phyloP scores from a whole-genome alignment of 2,888 invertebrate species.

The Rotaria socialis region DNA sequence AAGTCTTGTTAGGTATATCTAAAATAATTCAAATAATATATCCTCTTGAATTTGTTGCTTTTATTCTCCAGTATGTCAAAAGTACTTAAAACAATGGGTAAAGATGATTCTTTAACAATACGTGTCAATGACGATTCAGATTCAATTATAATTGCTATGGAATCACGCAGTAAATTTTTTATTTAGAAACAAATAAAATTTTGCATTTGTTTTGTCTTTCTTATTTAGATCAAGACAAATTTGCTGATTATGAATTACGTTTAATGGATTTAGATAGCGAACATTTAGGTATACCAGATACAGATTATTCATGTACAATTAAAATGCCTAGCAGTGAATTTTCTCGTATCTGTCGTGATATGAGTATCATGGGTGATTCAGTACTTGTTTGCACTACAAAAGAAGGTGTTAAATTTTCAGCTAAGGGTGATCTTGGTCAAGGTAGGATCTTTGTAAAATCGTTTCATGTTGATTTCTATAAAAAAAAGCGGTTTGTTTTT shows the following conservation, averaged over 20 bases:
- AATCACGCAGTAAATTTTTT: conserved; percentile 69
- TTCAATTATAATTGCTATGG: conserved; percentile 89
- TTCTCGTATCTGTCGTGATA: conserved; percentile 89
- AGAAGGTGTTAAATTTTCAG: conserved; percentile 89
- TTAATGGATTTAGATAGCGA: conserved; percentile 97
- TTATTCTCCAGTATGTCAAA: conserved; percentile 72
- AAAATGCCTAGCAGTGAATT: conserved; percentile 91
- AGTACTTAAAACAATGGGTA: conserved; percentile 86
- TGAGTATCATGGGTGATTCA: conserved; percentile 96
- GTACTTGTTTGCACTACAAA: conserved; percentile 93
- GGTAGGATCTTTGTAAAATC: conserved; percentile 53
- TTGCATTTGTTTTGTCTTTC: background rate
- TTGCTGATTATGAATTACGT: conserved; percentile 96
- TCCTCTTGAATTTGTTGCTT: no score
- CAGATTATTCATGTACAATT: conserved; percentile 90
- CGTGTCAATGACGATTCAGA: conserved; percentile 94
- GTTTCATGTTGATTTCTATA: no score
- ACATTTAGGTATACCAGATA: conserved; percentile 93
- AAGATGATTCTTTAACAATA: conserved; percentile 90
- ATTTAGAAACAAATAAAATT: background rate
- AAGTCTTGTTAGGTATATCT: conserved; percentile 69
- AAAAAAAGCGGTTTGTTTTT: no score
- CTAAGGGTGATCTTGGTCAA: conserved; percentile 88
- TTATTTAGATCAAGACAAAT: conserved; percentile 67
- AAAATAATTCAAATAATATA: no score